These are phyloP conservation scores for Artibeus jamaicensis DNA, from an alignment of 2,797 vertebrate species.

Conservation along the genomic window DNA sequence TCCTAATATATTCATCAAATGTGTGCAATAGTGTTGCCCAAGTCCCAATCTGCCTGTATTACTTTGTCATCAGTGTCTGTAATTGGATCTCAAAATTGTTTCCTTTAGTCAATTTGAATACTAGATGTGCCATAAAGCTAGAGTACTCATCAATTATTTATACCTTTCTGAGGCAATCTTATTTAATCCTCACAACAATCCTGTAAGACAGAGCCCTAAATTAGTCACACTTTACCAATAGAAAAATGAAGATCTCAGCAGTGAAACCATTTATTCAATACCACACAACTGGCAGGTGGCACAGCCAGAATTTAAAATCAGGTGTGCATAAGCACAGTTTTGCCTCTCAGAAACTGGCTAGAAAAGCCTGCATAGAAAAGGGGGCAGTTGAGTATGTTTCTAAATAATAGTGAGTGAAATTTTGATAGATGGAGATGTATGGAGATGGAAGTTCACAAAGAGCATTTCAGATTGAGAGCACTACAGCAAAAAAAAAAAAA, in stretches of 20 bases:
- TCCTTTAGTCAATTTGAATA: not conserved
- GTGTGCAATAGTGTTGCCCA: not conserved
- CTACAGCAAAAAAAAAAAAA: not conserved
- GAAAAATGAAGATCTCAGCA: not conserved
- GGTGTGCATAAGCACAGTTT: not conserved
- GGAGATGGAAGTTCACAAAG: not conserved
- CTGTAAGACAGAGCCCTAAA: not conserved
- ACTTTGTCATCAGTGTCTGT: not conserved
- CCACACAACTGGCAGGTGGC: not conserved
- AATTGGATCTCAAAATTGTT: not conserved
- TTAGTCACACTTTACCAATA: not conserved
- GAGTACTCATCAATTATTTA: not conserved
- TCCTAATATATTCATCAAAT: not conserved
- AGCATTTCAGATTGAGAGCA: not conserved
- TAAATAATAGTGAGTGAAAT: not conserved
- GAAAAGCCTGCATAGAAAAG: not conserved
- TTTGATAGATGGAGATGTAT: not conserved
- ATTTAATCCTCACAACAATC: not conserved
- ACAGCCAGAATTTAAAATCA: not conserved
- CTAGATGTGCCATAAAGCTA: not conserved
- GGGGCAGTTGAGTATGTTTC: not conserved
- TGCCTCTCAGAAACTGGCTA: not conserved
- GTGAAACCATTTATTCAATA: not conserved
- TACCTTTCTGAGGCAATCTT: not conserved
- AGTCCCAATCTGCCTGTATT: not conserved